A percentile compares a stretch with the other conserved stretches of the same genome.
These are phyloP conservation scores for Polymixis flavicincta DNA, from an alignment of 2,888 invertebrate species.

Conservation along the genomic window DNA sequence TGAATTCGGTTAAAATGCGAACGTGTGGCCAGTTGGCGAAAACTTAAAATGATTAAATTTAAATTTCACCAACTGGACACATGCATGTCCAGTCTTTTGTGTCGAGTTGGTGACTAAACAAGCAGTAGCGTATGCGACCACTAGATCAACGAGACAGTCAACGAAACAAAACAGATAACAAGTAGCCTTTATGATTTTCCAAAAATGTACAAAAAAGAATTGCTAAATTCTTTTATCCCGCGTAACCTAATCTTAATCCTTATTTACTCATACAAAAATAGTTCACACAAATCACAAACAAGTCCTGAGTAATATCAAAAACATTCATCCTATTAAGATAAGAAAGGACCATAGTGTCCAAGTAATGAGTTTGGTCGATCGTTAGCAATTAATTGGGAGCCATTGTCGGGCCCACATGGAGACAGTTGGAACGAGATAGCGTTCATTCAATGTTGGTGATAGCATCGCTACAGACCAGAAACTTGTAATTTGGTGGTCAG, in stretches of 20 bases:
- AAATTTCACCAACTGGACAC: no score
- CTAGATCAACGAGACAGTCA: no score
- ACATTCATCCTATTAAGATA: slow-evolving; percentile 52
- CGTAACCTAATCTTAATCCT: background rate
- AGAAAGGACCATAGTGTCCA: slow-evolving; percentile 64
- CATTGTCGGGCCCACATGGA: slow-evolving; percentile 64
- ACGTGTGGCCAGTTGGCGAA: no score
- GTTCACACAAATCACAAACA: slow-evolving; percentile 18
- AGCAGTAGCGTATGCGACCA: no score
- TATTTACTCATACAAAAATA: slow-evolving; percentile 3
- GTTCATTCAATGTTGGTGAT: slow-evolving; percentile 45
- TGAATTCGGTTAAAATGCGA: no score
- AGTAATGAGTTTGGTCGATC: slow-evolving; percentile 69
- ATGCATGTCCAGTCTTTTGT: no score
- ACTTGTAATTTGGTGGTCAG: slow-evolving; percentile 16
- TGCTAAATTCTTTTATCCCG: background rate
- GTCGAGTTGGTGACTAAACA: no score
- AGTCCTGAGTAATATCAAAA: slow-evolving; percentile 29
- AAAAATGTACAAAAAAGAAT: background rate
- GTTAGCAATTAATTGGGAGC: slow-evolving; percentile 74
- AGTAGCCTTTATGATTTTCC: background rate
- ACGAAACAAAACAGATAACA: background rate
- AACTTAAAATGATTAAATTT: no score
- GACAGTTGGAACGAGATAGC: slow-evolving; percentile 46
- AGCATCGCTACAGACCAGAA: slow-evolving; percentile 37